Percentiles rank a stretch among this genome's conserved stretches.
These are phyloP conservation scores for Psittacula derbiana DNA, from an alignment of 2,797 vertebrate species.

Conservation along the genomic window DNA sequence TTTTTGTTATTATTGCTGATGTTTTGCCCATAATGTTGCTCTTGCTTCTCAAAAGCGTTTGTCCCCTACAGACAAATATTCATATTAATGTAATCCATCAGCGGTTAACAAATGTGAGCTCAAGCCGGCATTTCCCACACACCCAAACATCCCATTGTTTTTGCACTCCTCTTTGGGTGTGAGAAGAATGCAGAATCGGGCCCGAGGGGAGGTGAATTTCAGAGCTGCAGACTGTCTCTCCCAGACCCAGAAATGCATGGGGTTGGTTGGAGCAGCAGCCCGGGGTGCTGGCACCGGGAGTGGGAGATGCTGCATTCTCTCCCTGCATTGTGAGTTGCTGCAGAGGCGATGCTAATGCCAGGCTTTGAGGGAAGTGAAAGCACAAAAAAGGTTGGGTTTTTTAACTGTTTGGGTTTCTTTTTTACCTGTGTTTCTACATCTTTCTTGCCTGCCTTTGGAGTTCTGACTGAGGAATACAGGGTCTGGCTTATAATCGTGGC, in stretches of 20 bases:
- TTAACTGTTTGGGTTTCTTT: background rate
- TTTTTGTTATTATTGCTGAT: constrained; percentile 52
- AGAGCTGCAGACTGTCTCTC: background rate
- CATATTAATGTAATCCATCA: constrained; percentile 42
- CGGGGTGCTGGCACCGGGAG: background rate
- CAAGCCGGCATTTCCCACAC: background rate
- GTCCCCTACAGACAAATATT: constrained; percentile 56
- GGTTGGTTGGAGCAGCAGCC: background rate
- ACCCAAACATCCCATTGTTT: constrained; percentile 27
- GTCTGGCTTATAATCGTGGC: background rate
- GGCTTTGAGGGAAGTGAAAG: background rate
- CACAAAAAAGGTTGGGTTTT: background rate
- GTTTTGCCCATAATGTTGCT: constrained; percentile 47
- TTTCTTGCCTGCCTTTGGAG: background rate
- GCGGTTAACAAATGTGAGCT: constrained; percentile 19
- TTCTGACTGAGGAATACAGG: background rate
- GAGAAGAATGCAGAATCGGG: background rate
- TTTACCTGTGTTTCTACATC: background rate
- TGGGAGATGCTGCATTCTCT: background rate
- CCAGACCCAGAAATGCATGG: background rate
- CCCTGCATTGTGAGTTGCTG: background rate
- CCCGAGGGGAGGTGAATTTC: background rate
- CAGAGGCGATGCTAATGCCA: background rate
- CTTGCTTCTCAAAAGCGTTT: constrained; percentile 38
- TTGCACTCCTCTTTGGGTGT: background rate